These are phyloP conservation scores for Pachymerium ferrugineum DNA, from an alignment of 2,888 invertebrate genomes.

Conservation along the genomic window DNA sequence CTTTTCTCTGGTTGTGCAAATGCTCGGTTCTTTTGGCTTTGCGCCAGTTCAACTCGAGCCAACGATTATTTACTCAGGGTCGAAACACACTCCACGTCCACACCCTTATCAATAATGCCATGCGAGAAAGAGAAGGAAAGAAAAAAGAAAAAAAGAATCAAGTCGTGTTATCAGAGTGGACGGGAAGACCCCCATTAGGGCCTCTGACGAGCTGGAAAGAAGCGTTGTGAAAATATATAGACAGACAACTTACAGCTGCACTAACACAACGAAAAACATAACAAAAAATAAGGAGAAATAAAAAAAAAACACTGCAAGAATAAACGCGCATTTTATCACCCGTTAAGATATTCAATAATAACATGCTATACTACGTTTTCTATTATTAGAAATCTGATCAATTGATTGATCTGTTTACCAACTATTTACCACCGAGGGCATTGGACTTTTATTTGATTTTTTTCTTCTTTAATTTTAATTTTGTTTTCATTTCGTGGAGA, in stretches of 20 bases:
- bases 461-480: background rate
- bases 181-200: slow-evolving; percentile 20
- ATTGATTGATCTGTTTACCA: background rate
- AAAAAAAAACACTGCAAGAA: background rate
- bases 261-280: background rate
- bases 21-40: slow-evolving; percentile 5
- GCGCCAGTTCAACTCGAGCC: slow-evolving; percentile 24
- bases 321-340: background rate
- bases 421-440: background rate
- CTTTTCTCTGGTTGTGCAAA: slow-evolving; percentile 21
- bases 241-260: slow-evolving; percentile 12
- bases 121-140: background rate
- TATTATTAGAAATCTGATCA: too few species aligned
- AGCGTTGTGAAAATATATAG: slow-evolving; percentile 9
- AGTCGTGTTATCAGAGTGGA: slow-evolving; percentile 16
- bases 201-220: slow-evolving; percentile 15
- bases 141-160: background rate
- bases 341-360: background rate
- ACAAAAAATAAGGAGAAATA: background rate
- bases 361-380: background rate
- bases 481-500: background rate
- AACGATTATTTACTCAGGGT: slow-evolving; percentile 27
- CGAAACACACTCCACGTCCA: slow-evolving; percentile 23
- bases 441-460: background rate
- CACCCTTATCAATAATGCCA: slow-evolving; percentile 22